These are phyloP conservation scores for Myrmecophaga tridactyla DNA, from an alignment of 2,113 vertebrate genomes.

Conservation along the genomic window DNA sequence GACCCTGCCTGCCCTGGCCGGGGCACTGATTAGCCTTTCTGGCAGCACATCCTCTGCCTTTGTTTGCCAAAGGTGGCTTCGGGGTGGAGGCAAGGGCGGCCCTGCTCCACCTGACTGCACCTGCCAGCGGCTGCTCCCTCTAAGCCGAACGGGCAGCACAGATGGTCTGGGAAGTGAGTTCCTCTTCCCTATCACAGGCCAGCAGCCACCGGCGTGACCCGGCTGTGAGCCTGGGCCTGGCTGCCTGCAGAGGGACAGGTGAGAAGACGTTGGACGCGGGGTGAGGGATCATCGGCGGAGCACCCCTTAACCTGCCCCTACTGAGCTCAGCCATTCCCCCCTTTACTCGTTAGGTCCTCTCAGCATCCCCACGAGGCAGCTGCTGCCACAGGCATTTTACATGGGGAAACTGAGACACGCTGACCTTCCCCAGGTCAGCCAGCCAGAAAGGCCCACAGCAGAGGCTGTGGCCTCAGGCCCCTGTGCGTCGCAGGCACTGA, in stretches of 20 bases:
- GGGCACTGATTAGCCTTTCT: no score
- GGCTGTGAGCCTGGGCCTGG: not conserved
- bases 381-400: not conserved
- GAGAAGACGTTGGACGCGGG: accelerated
- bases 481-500: no score
- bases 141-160: no score
- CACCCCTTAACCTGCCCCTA: accelerated
- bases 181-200: accelerated
- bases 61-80: no score
- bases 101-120: no score
- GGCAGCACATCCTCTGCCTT: no score
- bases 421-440: not conserved
- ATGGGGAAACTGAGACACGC: not conserved
- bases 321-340: not conserved
- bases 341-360: accelerated
- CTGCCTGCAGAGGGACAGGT: not conserved
- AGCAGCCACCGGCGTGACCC: accelerated
- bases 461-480: no score
- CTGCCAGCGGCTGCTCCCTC: no score
- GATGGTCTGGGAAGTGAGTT: no score
- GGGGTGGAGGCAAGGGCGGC: no score
- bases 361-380: not conserved
- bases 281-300: accelerated
- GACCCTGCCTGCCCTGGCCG: no score
- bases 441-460: no score